Evolutionary conservation across 2,888 invertebrate genomes (phyloP).

Genomic region (Apamea crenata): DNA sequence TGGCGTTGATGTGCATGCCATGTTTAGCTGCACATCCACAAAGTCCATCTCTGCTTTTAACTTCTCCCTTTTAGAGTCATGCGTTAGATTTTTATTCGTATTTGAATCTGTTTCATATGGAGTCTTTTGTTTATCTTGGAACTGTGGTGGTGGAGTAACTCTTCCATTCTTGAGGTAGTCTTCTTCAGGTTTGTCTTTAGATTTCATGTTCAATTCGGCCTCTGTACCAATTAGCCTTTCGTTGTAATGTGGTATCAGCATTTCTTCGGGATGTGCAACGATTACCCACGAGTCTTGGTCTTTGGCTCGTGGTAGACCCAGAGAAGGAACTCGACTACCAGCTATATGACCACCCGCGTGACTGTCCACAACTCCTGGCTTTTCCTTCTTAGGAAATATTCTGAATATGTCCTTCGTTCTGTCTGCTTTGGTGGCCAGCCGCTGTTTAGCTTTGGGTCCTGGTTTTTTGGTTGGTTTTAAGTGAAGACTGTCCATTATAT

Average conservation of each 20-base stretch:
- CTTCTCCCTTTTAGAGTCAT: constrained; percentile 87
- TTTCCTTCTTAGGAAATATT: constrained; percentile 85
- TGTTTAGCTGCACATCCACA: constrained; percentile 83
- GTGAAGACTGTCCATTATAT: constrained; percentile 88
- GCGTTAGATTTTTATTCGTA: constrained; percentile 81
- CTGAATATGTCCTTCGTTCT: constrained; percentile 83
- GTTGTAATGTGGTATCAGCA: constrained; percentile 86
- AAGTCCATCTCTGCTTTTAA: constrained; percentile 86
- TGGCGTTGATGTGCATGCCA: constrained; percentile 88
- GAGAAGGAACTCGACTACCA: constrained; percentile 85
- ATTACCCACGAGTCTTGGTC: constrained; percentile 86
- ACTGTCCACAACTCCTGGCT: constrained; percentile 77
- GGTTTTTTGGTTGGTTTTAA: constrained; percentile 87
- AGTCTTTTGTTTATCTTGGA: constrained; percentile 85
- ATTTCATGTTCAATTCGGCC: constrained; percentile 74
- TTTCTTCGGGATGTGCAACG: constrained; percentile 85
- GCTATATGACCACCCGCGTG: constrained; percentile 83
- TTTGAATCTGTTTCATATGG: constrained; percentile 77
- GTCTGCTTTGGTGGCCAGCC: constrained; percentile 80
- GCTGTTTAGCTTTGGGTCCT: constrained; percentile 87
- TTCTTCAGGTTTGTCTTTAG: constrained; percentile 74
- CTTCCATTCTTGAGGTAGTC: constrained; percentile 77
- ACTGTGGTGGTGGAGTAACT: constrained; percentile 87
- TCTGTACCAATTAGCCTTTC: constrained; percentile 83
- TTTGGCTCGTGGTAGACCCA: constrained; percentile 84